Conservation (phyloP, 1,140 invertebrate species). For the Diachasmimorpha longicaudata region DNA sequence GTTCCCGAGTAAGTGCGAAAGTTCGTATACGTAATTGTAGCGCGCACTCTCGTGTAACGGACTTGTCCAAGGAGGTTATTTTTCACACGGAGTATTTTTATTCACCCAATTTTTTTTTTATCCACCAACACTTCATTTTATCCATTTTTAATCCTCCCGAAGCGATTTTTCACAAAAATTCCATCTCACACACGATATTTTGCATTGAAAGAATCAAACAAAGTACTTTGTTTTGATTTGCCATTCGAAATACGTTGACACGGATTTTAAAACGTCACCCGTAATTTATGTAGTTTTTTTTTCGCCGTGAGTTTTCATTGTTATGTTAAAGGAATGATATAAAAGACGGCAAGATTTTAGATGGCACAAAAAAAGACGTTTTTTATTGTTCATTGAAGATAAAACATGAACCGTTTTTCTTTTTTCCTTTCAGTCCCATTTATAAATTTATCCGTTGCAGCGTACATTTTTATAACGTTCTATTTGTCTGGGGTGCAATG, state of each 20-base stretch:
- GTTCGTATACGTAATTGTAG: slow-evolving; percentile 19
- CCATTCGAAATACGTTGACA: background rate
- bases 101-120: background rate
- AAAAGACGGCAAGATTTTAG: background rate
- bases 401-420: background rate
- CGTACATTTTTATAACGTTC: background rate
- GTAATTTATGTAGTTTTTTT: background rate
- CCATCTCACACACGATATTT: too few species aligned
- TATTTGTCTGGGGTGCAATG: background rate
- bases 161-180: background rate
- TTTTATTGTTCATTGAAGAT: background rate
- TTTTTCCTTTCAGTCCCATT: background rate
- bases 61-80: background rate
- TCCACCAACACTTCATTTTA: background rate
- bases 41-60: slow-evolving; percentile 15
- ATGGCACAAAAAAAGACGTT: background rate
- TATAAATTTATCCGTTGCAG: background rate
- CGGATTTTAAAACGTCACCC: background rate
- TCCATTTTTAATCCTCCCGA: background rate
- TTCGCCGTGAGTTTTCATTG: background rate
- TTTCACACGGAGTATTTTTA: background rate
- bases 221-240: background rate
- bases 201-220: too few species aligned
- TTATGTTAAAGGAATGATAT: background rate
- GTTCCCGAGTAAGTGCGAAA: slow-evolving; percentile 17